phyloP scores from a whole-genome alignment of 1,140 invertebrate genomes.

The Drosophila aff. region DNA sequence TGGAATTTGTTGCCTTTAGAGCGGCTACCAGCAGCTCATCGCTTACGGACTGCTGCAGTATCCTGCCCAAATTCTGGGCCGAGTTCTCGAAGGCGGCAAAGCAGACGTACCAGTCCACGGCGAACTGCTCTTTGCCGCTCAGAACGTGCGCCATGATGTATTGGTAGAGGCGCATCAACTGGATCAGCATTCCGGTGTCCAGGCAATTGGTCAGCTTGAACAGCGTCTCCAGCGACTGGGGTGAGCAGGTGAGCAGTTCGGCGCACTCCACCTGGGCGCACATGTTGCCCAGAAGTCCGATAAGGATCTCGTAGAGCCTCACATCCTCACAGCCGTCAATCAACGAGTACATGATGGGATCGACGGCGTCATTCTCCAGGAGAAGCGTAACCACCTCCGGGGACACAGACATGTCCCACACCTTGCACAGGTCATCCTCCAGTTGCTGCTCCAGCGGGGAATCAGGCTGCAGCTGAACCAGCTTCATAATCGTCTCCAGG shows the following conservation, averaged over 20 bases:
- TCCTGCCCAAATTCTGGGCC: conserved; percentile 87
- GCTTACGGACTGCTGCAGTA: conserved; percentile 89
- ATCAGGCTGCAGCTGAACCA: conserved; percentile 78
- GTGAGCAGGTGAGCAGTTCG: conserved; percentile 85
- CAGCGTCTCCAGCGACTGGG: conserved; percentile 85
- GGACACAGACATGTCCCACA: conserved; percentile 93
- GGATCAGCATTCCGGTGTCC: conserved; percentile 88
- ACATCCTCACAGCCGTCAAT: conserved; percentile 85
- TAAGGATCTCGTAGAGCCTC: conserved; percentile 89
- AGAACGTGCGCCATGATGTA: conserved; percentile 85
- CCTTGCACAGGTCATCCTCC: conserved; percentile 89
- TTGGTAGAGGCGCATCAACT: conserved; percentile 89
- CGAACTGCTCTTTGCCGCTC: conserved; percentile 68
- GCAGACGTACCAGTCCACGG: conserved; percentile 75
- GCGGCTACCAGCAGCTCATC: conserved; percentile 87
- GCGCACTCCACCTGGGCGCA: conserved; percentile 83
- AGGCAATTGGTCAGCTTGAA: conserved; percentile 87
- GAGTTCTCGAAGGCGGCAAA: conserved; percentile 84
- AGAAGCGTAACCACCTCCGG: conserved; percentile 89
- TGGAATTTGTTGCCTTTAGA: conserved; percentile 87
- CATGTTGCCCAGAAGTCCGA: conserved; percentile 91
- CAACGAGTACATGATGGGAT: conserved; percentile 86
- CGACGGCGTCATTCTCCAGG: conserved; percentile 88
- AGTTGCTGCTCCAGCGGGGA: conserved; percentile 85
- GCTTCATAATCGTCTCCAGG: conserved; percentile 88